Percentiles rank a stretch among this genome's conserved stretches.
phyloP scores from a whole-genome alignment of 2,797 vertebrate species.

The Petrocephalus sullivani region DNA sequence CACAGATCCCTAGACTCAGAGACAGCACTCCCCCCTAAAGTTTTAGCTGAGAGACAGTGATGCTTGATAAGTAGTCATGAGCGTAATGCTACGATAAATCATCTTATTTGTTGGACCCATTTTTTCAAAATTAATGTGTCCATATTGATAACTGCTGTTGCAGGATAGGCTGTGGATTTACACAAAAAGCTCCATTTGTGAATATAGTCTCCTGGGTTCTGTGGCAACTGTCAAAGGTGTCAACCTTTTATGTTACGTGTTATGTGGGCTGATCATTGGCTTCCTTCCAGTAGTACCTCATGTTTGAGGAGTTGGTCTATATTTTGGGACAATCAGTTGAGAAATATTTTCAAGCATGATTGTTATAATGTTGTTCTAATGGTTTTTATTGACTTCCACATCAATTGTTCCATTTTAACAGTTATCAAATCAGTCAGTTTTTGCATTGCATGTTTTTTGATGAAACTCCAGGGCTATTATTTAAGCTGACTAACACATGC shows the following conservation, averaged over 20 bases:
- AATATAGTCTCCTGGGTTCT: not conserved
- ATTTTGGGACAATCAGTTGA: not conserved
- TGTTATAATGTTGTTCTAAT: not conserved
- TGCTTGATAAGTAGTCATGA: too few relatives aligned
- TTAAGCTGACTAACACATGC: not conserved
- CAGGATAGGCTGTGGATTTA: not conserved
- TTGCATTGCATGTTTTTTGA: not conserved
- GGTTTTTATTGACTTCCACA: not conserved
- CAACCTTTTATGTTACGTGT: not conserved
- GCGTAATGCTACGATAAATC: not conserved
- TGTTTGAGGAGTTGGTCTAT: not conserved
- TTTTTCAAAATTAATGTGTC: not conserved
- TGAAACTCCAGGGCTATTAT: not conserved
- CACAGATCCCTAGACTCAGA: not conserved
- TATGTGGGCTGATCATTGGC: not conserved
- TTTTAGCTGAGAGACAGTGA: too few relatives aligned
- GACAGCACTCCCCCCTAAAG: too few relatives aligned
- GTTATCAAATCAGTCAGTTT: not conserved
- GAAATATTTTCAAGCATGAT: not conserved
- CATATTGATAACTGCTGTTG: not conserved
- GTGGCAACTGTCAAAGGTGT: not conserved
- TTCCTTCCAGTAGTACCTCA: not conserved
- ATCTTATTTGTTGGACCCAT: not conserved
- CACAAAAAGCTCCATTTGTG: not conserved
- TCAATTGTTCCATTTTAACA: not conserved